phyloP scores from a whole-genome alignment of 2,113 vertebrate species.

The Equus quagga region DNA sequence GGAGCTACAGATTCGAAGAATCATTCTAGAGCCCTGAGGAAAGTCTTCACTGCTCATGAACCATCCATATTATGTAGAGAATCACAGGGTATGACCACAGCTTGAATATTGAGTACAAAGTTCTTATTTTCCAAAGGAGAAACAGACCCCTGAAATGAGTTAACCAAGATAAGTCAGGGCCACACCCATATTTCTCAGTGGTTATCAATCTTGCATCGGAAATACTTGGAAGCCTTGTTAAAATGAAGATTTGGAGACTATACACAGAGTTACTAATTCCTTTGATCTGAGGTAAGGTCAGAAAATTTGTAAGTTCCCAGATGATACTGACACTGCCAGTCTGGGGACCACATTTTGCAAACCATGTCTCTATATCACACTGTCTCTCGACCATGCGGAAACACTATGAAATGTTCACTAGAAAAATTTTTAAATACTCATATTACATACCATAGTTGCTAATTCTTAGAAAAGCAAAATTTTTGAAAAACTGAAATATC shows the following conservation, averaged over 20 bases:
- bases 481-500: slow-evolving; percentile 26
- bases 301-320: not conserved
- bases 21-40: not conserved
- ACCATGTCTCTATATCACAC: not conserved
- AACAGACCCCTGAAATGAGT: not conserved
- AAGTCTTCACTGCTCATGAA: not conserved
- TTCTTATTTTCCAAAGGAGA: not conserved
- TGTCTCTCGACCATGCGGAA: not conserved
- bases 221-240: not conserved
- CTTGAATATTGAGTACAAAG: not conserved
- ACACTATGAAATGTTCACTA: not conserved
- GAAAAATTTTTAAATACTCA: not conserved
- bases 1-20: not conserved
- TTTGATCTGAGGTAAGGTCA: not conserved
- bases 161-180: not conserved
- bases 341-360: not conserved
- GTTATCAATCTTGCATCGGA: not conserved
- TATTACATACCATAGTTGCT: not conserved
- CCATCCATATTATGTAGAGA: not conserved
- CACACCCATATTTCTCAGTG: not conserved
- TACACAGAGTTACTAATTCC: not conserved
- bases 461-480: slow-evolving; percentile 22
- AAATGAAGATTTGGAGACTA: not conserved
- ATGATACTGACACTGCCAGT: not conserved
- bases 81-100: not conserved